A percentile compares a stretch with the other conserved stretches of the same genome.
Conservation (phyloP, 2,113 vertebrate genomes). For the Aviceda subcristata region DNA sequence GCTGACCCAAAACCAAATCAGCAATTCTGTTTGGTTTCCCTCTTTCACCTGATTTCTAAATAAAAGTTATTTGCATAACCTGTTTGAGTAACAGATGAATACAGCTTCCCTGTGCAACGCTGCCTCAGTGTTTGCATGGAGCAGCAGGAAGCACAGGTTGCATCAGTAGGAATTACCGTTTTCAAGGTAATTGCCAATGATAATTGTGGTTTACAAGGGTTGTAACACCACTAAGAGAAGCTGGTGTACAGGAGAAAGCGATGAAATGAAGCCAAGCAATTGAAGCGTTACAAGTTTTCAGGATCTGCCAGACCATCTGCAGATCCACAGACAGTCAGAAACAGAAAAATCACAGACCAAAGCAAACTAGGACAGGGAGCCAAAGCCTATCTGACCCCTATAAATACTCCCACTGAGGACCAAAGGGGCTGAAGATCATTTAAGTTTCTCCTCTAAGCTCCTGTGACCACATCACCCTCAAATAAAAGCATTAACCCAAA, state of each 20-base stretch:
- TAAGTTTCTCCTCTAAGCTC: not conserved
- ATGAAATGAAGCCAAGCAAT: not conserved
- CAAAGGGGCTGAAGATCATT: not conserved
- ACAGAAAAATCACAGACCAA: not conserved
- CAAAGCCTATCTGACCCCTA: not conserved
- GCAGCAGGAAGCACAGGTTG: not conserved
- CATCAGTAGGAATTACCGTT: not conserved
- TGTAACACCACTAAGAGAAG: not conserved
- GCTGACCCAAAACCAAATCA: accelerated
- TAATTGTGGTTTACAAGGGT: not conserved
- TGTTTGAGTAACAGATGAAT: not conserved
- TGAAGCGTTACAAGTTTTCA: not conserved
- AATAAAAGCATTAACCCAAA: not conserved
- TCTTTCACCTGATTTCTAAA: not conserved
- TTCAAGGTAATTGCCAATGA: not conserved
- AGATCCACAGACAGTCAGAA: not conserved
- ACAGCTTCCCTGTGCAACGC: not conserved
- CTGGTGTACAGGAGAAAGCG: not conserved
- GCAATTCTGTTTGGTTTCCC: not conserved
- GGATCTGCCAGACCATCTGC: not conserved
- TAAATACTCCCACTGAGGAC: not conserved
- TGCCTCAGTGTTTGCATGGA: accelerated
- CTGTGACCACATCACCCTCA: not conserved
- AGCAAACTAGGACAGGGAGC: not conserved
- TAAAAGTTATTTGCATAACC: not conserved